Base-by-base conservation (phyloP, 2,797 vertebrate genomes). In the Craterocephalus amniculus region DNA sequence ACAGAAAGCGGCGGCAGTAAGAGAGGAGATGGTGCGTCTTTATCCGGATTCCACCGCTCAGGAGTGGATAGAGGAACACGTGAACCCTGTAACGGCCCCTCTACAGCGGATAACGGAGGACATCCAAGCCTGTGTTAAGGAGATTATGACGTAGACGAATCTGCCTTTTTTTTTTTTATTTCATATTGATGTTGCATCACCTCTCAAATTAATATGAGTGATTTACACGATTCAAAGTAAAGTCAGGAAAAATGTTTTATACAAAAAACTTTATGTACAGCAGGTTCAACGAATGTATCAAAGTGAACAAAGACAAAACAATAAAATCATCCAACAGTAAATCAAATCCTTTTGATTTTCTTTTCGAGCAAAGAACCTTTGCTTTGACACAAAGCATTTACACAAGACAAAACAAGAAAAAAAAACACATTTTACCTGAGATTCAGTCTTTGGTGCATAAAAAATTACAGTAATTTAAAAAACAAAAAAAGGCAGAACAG, bases 1-100 rank as follows among this genome's bases (percentile, higher is more conserved):
- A 3, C 48, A 87, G 63, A 91, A 94, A 24, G 84, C 83, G 14
- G 91, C 79, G 32, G 94, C 93, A 3, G 78, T 98, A 63, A 93
- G 87, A 64, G 87, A 77, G 6, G 95, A 96, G 87, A 95, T 99
- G 94, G 72, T 83, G 12, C 84, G 64, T 1, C 80, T 96, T 63
- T 99, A 96, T 89, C 95, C 93, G 57, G 78, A 89, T 0, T 87
- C 94, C 18, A 88, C 96, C 0, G 88, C 92, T 59, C 94, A 96
- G 74, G 98, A 99, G 83, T 99, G 98, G 97, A 87, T 96, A 70
- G 95, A 96, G 72, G 96, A 99, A 79, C 96, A 99, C 0, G 93
- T 96, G 63, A 86, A 85, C 12, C 95, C 95, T 0, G 95, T 95
- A 36, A 72, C 94, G 61, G 88, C 80, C 63, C 95, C 91, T 66